Evolutionary conservation across 1,140 invertebrate species (phyloP).

Genomic region (Prorops nasuta): DNA sequence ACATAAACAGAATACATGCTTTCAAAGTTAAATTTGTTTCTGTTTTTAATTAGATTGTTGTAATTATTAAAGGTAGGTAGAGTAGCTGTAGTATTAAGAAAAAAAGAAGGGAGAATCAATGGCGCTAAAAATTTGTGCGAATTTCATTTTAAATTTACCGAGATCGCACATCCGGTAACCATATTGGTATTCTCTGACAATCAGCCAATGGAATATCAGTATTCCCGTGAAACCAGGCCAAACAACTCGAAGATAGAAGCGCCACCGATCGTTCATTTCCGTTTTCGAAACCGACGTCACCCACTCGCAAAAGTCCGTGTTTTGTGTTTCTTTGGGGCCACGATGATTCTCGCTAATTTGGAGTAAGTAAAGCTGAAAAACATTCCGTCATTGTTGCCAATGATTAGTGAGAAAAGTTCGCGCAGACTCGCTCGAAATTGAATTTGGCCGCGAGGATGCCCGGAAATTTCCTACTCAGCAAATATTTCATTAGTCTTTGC

Average conservation of each 20-base stretch:
- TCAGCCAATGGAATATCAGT: no score
- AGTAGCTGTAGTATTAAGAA: no score
- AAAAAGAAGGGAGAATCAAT: no score
- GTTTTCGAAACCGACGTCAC: slow-evolving; percentile 49
- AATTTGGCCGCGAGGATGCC: slow-evolving; percentile 35
- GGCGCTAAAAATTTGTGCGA: no score
- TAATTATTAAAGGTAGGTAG: no score
- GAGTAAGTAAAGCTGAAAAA: slow-evolving; percentile 39
- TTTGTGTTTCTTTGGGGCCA: slow-evolving; percentile 50
- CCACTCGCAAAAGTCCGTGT: slow-evolving; percentile 45
- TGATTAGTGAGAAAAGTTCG: background rate
- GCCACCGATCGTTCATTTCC: slow-evolving; percentile 38
- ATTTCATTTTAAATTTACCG: no score
- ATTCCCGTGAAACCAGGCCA: background rate
- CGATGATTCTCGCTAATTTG: slow-evolving; percentile 51
- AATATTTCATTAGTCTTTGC: background rate
- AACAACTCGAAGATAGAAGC: slow-evolving; percentile 4
- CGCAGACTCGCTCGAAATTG: slow-evolving; percentile 29
- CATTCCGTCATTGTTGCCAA: background rate
- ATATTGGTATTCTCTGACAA: background rate
- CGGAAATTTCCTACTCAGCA: slow-evolving; percentile 24
- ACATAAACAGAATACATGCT: no score
- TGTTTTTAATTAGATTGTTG: no score
- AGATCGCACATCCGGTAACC: background rate
- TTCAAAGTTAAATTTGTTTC: no score